A percentile compares a stretch with the other conserved stretches of the same genome.
These are phyloP conservation scores for Pogonocichla stellata DNA, from an alignment of 2,113 vertebrate species.

Conservation along the genomic window DNA sequence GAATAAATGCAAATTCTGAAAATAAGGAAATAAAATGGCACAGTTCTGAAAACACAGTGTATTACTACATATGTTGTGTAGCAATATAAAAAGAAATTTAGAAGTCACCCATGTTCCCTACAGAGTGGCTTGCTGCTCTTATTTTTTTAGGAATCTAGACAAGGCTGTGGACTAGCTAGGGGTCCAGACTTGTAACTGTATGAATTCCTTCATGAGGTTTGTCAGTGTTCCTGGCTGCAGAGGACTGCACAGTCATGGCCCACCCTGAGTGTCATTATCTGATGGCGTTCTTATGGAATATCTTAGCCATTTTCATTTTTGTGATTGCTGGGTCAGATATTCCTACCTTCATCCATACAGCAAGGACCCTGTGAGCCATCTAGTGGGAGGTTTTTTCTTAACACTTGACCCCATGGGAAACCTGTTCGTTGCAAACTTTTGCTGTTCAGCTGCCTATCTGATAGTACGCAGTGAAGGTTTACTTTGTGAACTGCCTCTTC, in stretches of 20 bases:
- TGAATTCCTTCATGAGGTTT: not conserved
- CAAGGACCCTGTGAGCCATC: constrained; percentile 39
- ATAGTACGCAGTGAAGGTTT: not conserved
- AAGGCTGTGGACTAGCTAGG: not conserved
- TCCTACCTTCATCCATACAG: not conserved
- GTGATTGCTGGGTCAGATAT: not conserved
- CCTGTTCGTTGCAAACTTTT: not conserved
- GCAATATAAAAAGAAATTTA: not conserved
- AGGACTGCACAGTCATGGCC: accelerated
- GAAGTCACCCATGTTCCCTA: not conserved
- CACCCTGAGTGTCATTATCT: not conserved
- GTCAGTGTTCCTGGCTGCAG: not conserved
- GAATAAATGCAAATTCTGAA: not conserved
- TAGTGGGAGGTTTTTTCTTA: constrained; percentile 35
- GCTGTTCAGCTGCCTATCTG: not conserved
- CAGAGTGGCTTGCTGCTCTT: not conserved
- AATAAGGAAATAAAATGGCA: not conserved
- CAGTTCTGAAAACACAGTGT: not conserved
- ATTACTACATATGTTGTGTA: not conserved
- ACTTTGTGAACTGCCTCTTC: not conserved
- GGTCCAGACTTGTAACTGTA: not conserved
- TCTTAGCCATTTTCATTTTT: not conserved
- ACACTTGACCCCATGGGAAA: not conserved
- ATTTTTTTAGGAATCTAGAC: not conserved
- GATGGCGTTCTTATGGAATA: accelerated